A percentile compares a stretch with the other conserved stretches of the same genome.
phyloP scores from a whole-genome alignment of 1,140 invertebrate species.

The Drosophila repletoides region DNA sequence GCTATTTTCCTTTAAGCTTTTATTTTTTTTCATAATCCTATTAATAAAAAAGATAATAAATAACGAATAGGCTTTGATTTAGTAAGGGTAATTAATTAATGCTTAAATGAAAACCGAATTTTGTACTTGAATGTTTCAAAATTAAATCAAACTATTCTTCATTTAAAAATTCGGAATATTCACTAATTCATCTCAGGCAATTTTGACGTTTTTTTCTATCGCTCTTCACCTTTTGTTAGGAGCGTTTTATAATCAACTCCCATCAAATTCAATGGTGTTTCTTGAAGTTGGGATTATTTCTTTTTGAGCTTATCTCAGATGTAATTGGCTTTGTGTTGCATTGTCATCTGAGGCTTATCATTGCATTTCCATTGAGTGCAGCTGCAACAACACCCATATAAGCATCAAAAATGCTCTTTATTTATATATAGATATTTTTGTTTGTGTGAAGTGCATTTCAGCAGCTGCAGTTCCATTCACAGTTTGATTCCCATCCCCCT shows the following conservation, averaged over 20 bases:
- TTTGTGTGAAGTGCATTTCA: constrained; percentile 3
- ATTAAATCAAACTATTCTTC: too few species aligned
- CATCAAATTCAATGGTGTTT: constrained; percentile 10
- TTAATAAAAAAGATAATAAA: too few species aligned
- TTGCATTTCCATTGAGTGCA: constrained; percentile 34
- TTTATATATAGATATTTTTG: neutral
- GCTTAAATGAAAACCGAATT: too few species aligned
- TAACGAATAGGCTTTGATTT: too few species aligned
- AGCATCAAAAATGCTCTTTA: constrained; percentile 42
- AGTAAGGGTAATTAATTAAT: too few species aligned
- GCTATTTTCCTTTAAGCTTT: too few species aligned
- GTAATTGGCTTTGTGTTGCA: constrained; percentile 22
- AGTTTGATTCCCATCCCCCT: constrained; percentile 9
- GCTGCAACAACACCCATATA: constrained; percentile 13
- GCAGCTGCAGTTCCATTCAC: constrained; percentile 33
- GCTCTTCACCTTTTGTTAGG: neutral
- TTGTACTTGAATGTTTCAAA: too few species aligned
- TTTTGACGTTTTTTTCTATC: neutral
- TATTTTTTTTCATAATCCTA: too few species aligned
- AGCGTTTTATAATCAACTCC: constrained; percentile 3
- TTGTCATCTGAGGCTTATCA: constrained; percentile 33
- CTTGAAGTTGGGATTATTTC: constrained; percentile 11
- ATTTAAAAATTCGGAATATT: too few species aligned
- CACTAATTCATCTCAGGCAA: too few species aligned
- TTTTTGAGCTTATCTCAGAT: constrained; percentile 2